These are phyloP conservation scores for Siderastrea radians DNA, from an alignment of 92 coral and sea anemone genomes.

Conservation along the genomic window DNA sequence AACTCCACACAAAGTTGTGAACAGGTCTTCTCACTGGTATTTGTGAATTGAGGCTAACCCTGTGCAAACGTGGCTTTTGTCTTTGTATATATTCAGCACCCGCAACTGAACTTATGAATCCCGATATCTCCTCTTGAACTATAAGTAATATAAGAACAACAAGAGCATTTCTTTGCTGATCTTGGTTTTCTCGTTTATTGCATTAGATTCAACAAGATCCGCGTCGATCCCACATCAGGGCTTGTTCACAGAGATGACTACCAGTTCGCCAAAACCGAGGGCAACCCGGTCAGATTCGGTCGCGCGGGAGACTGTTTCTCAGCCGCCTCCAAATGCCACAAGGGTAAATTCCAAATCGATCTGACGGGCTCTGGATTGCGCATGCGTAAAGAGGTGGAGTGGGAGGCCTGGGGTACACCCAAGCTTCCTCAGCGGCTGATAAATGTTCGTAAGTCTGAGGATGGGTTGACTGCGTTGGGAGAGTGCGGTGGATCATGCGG, in stretches of 20 bases:
- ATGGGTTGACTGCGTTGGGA: constrained; percentile 80
- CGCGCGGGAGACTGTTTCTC: constrained; percentile 99
- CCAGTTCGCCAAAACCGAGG: constrained; percentile 86
- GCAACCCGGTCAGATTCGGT: constrained; percentile 94
- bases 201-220: constrained; percentile 91
- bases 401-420: constrained; percentile 99
- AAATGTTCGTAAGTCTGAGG: constrained; percentile 86
- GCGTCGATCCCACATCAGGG: constrained; percentile 86
- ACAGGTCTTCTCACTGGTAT: too few species aligned
- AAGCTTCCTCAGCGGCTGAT: constrained; percentile 83
- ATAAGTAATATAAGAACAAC: background rate
- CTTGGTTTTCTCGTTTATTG: background rate
- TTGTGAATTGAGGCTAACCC: background rate
- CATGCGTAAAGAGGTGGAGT: constrained; percentile 84
- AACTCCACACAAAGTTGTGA: too few species aligned
- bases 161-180: background rate
- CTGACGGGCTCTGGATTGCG: constrained; percentile 93
- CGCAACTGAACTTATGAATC: too few species aligned
- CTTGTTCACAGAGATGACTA: constrained; percentile 91
- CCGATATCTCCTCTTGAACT: too few species aligned
- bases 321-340: constrained; percentile 87
- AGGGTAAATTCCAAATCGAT: constrained; percentile 94
- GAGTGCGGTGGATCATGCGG: constrained; percentile 99
- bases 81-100: too few species aligned
- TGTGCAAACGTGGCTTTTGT: too few species aligned